Evolutionary conservation across 2,888 invertebrate genomes (phyloP), one percentile per base, ranked within the genome.

Genomic region (Xestia rhomboidea): DNA sequence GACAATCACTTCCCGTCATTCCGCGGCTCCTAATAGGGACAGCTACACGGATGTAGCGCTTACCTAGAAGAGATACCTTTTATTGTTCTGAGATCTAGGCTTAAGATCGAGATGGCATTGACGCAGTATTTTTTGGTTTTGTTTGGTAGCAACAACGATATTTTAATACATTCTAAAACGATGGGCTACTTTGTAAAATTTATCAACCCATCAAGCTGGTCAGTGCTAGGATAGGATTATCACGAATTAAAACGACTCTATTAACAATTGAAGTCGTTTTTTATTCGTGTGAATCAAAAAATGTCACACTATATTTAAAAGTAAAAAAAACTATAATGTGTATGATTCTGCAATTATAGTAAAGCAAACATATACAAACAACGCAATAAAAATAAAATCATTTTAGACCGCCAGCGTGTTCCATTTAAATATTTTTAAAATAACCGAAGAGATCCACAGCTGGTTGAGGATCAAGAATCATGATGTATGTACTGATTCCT

Each of bases 1-100:
- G 89, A 92, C 88, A 91, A 92, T 93, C 92, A 92, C 90, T 93
- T 93, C 93, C 93, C 89, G 92, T 89, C 90, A 89, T 89, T 89
- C 87, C 87, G 86, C 86, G 76, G 88, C 87, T 86, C 88, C 90
- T 91, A 91, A 91, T 91, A 91, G 90, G 91, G 89, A 85, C 82
- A 84, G 64, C 30, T 74, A 86, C 77, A 57, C 72, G 87, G 87
- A 90, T 84, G 69, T 87, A 83, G 46, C 82, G 41, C 5, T 21
- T 69, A 68, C 57, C 89, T 90, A 69, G 91, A 92, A 89, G 73
- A 72, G 88, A 68, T 69, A 63, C 8, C 30, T 68, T 38, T 62
- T 68, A 68, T 51, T 76, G 44, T 79, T 66, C 2, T 5, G 18
- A 27, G 8, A 62, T 72, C 71, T 75, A 72, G 68, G 24, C 30